Evolutionary conservation across 2,797 vertebrate species (phyloP).

Genomic region (Discoglossus pictus): DNA sequence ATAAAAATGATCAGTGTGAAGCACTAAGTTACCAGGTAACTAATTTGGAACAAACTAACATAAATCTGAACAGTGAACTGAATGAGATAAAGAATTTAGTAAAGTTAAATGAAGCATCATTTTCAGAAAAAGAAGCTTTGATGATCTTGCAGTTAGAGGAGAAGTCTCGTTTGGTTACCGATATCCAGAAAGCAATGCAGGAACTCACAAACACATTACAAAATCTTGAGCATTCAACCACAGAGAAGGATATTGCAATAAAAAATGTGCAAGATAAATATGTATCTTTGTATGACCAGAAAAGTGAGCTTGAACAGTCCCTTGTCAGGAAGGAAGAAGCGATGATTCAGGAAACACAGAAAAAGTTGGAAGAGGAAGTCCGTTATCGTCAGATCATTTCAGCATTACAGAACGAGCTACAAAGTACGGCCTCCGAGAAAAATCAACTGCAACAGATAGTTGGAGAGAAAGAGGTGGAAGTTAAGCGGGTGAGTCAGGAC

Average conservation of each 20-base stretch:
- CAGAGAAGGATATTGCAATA: constrained; percentile 72
- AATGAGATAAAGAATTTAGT: constrained; percentile 60
- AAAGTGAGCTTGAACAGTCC: constrained; percentile 61
- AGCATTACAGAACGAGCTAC: constrained; percentile 65
- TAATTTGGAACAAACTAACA: constrained; percentile 66
- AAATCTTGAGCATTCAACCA: constrained; percentile 53
- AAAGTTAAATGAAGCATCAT: constrained; percentile 64
- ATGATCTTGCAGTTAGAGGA: constrained; percentile 69
- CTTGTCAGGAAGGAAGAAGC: constrained; percentile 69
- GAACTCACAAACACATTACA: constrained; percentile 51
- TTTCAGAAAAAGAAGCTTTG: constrained; percentile 67
- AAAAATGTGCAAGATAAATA: constrained; percentile 76
- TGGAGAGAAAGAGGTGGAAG: constrained; percentile 62
- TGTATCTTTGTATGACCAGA: constrained; percentile 63
- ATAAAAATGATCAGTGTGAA: constrained; percentile 69
- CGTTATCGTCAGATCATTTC: constrained; percentile 65
- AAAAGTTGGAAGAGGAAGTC: constrained; percentile 61
- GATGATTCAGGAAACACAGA: constrained; percentile 69
- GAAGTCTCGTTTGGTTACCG: constrained; percentile 65
- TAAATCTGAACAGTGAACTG: constrained; percentile 62
- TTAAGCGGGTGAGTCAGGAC: constrained; percentile 64
- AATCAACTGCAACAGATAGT: constrained; percentile 57
- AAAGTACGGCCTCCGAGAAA: constrained; percentile 56
- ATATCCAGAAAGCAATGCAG: constrained; percentile 64
- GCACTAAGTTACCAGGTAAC: constrained; percentile 69